These are phyloP conservation scores for Strix aluco DNA, from an alignment of 2,113 vertebrate species.

Conservation along the genomic window DNA sequence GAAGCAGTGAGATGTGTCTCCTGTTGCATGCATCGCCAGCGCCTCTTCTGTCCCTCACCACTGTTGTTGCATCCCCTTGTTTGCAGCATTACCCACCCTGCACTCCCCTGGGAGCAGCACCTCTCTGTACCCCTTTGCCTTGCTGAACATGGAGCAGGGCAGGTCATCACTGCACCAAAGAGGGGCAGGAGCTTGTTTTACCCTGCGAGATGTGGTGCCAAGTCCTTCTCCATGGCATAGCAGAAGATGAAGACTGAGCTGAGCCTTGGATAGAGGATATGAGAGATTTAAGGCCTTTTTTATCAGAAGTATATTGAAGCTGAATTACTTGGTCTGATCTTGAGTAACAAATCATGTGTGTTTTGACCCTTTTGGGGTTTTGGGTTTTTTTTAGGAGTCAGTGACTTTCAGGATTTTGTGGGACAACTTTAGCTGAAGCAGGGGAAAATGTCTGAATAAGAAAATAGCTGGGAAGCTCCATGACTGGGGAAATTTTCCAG, in stretches of 20 bases:
- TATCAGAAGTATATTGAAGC: background rate
- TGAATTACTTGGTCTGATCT: background rate
- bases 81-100: background rate
- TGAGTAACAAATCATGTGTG: background rate
- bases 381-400: background rate
- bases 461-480: background rate
- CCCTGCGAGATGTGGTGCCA: rapidly evolving
- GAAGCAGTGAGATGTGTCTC: rapidly evolving
- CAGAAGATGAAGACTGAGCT: no score
- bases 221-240: rapidly evolving
- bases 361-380: no score
- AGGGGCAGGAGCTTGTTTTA: no score
- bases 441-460: background rate
- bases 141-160: background rate
- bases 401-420: background rate
- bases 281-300: background rate
- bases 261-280: background rate
- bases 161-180: background rate
- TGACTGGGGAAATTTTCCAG: rapidly evolving
- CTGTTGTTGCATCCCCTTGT: background rate
- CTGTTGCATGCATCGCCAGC: rapidly evolving
- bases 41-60: rapidly evolving
- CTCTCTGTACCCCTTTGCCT: rapidly evolving
- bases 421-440: background rate
- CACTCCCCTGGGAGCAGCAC: background rate